Conservation (phyloP, 2,888 invertebrate genomes). For the Azorinus chamasolen region DNA sequence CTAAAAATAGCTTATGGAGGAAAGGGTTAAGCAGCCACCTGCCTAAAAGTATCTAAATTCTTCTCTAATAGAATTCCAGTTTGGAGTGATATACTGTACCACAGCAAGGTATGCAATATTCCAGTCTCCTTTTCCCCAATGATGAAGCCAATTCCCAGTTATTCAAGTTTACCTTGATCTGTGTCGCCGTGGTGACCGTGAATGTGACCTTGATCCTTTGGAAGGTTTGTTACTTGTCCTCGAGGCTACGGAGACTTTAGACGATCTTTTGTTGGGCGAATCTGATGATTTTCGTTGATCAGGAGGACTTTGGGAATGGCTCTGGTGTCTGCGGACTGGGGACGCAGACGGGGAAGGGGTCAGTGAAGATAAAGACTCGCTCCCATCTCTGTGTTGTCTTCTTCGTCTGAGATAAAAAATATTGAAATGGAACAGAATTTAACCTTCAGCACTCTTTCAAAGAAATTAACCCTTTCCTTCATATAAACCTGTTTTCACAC, state of each 20-base stretch:
- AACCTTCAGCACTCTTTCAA: no score
- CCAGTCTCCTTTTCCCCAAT: no score
- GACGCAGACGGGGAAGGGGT: constrained; percentile 53
- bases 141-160: no score
- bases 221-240: constrained; percentile 37
- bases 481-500: no score
- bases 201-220: constrained; percentile 64
- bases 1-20: no score
- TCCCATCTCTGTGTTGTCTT: constrained; percentile 27
- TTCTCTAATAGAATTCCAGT: no score
- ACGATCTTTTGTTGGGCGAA: constrained; percentile 50
- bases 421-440: no score
- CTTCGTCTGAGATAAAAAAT: not conserved
- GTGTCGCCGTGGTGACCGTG: constrained; percentile 55
- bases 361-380: constrained; percentile 52
- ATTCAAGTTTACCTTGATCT: constrained; percentile 46
- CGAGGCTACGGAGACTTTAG: constrained; percentile 32
- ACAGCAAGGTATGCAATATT: no score
- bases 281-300: constrained; percentile 48
- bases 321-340: constrained; percentile 47
- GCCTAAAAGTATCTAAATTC: no score
- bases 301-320: constrained; percentile 65
- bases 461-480: no score
- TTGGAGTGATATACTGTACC: no score
- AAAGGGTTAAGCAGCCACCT: no score